phyloP scores from a whole-genome alignment of 2,113 vertebrate species.

The Phainopepla nitens region DNA sequence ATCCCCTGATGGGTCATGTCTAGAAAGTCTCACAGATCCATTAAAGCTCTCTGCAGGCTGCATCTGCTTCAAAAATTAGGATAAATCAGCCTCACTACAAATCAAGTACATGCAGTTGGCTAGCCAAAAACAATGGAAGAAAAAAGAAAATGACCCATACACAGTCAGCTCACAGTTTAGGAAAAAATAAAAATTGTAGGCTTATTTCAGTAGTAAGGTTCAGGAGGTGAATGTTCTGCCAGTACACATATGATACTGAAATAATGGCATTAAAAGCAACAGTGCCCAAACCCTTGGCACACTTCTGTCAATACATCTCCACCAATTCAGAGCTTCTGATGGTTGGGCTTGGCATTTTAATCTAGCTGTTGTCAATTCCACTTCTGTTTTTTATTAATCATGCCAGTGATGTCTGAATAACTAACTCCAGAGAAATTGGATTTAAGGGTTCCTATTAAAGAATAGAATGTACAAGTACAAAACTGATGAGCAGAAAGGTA shows the following conservation, averaged over 20 bases:
- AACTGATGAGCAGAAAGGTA: neutral
- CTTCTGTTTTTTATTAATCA: constrained; percentile 36
- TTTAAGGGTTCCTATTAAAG: constrained; percentile 40
- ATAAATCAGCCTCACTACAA: neutral
- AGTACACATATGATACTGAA: neutral
- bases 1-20: neutral
- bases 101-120: neutral
- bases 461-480: constrained; percentile 2
- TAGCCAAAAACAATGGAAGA: neutral
- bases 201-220: neutral
- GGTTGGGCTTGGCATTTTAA: neutral
- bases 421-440: constrained; percentile 17
- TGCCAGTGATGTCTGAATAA: neutral
- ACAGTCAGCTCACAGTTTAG: neutral
- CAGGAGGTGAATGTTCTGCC: neutral
- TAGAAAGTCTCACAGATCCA: neutral
- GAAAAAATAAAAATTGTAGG: neutral
- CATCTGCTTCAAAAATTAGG: neutral
- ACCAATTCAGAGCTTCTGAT: neutral
- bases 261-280: neutral
- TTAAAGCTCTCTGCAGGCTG: neutral
- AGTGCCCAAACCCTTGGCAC: neutral
- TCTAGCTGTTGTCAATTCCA: constrained; percentile 20
- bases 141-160: neutral
- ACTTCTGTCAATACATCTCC: neutral